Evolutionary conservation across 2,797 vertebrate genomes (phyloP).

Genomic region (Fistularia tabacaria): DNA sequence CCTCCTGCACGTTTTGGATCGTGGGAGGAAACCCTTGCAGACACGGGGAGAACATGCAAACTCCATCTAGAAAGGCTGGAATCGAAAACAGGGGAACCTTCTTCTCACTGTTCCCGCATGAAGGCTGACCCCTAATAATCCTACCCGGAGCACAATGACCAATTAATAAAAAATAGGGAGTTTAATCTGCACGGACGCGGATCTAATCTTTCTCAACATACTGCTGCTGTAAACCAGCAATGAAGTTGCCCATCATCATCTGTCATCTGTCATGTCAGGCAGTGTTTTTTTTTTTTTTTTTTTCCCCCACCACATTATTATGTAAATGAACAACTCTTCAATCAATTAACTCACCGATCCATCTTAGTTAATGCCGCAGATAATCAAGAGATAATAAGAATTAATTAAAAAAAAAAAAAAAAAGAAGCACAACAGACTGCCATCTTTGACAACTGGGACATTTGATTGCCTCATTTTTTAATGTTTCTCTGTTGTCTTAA

Average conservation of each 20-base stretch:
- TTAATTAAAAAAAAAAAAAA: slow-evolving; percentile 34
- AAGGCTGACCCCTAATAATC: not conserved
- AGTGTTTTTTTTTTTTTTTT: slow-evolving; percentile 42
- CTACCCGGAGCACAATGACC: too few species aligned
- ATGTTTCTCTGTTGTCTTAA: slow-evolving; percentile 17
- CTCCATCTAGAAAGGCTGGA: too few species aligned
- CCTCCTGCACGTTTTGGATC: too few species aligned
- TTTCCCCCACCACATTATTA: slow-evolving; percentile 53
- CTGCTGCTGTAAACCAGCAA: slow-evolving; percentile 46
- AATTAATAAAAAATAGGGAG: too few species aligned
- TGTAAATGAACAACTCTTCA: slow-evolving; percentile 68
- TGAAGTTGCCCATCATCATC: slow-evolving; percentile 67
- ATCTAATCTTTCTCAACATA: too few species aligned
- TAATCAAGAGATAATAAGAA: slow-evolving; percentile 59
- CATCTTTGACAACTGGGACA: slow-evolving; percentile 8
- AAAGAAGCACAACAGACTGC: too few species aligned
- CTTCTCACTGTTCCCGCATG: too few species aligned
- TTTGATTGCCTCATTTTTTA: slow-evolving; percentile 18
- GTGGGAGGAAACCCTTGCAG: too few species aligned
- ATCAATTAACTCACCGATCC: slow-evolving; percentile 70
- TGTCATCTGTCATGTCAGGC: slow-evolving; percentile 63
- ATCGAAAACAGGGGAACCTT: too few species aligned
- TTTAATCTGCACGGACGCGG: too few species aligned
- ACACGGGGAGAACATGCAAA: too few species aligned
- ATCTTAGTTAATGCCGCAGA: slow-evolving; percentile 61